Evolutionary conservation across 2,113 vertebrate genomes (phyloP).

Genomic region (Sylvia atricapilla): DNA sequence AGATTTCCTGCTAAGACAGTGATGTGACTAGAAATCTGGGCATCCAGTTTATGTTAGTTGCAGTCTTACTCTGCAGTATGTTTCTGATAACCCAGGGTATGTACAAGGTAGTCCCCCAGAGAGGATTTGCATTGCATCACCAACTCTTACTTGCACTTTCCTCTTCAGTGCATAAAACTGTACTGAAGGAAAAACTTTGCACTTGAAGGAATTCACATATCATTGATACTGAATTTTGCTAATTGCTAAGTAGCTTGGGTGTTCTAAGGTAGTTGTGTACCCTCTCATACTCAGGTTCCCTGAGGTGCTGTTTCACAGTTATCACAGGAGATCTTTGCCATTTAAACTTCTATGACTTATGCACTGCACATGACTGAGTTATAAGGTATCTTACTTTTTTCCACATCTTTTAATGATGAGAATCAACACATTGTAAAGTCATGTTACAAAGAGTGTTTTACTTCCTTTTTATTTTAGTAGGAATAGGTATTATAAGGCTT

Average conservation of each 20-base stretch:
- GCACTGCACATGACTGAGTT: not conserved
- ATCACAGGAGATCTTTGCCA: not conserved
- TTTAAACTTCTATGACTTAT: not conserved
- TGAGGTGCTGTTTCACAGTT: not conserved
- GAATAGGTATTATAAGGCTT: not conserved
- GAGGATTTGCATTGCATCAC: not conserved
- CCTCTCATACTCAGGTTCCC: not conserved
- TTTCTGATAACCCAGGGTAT: not conserved
- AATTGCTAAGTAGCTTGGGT: not conserved
- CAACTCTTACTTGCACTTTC: not conserved
- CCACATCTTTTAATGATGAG: not conserved
- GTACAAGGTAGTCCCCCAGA: no score
- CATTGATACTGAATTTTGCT: not conserved
- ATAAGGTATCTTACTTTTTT: not conserved
- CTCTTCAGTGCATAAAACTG: not conserved
- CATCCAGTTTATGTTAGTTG: fast-evolving
- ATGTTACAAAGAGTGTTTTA: not conserved
- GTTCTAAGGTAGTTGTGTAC: not conserved
- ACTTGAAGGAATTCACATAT: not conserved
- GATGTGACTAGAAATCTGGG: not conserved
- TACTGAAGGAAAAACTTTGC: not conserved
- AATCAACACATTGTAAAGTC: not conserved
- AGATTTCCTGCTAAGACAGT: not conserved
- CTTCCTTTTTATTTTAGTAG: not conserved
- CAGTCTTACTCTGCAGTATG: not conserved